Base-by-base conservation (phyloP, 64 coral and sea anemone genomes). In the Pocillopora damicornis region DNA sequence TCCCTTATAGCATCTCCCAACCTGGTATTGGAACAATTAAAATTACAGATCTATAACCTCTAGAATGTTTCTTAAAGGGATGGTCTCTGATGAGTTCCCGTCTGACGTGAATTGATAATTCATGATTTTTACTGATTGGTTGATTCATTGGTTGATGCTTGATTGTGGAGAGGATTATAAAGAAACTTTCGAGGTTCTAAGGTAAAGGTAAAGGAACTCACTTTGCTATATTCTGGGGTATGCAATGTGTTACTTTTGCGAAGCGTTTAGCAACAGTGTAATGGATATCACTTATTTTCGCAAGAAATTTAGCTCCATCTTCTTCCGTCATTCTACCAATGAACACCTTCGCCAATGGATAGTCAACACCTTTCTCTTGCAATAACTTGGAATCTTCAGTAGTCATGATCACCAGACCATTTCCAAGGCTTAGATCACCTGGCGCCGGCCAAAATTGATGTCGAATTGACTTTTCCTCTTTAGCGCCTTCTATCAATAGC, bases 261-360 rank as follows among this genome's bases (percentile, higher is more conserved):
- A 45, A 45, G 42, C 42, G 6, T 45, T 79, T 20, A 79, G 22
- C 57, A 9, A 51, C 51, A 60, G n/a, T 60, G 10, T 11, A 18
- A 20, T 4, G 20, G 20, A 79, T 60, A 12, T 51, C 58, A 59
- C 56, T 79, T 60, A 60, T 79, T 1, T n/a, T 60, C 26, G 17
- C 18, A 79, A 79, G 77, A 59, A 79, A 79, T 12, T 79, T 60
- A 79, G 30, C 77, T 61, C 56, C 77, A 57, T 79, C 77, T 22
- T 60, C 16, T 1, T 61, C 4, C 26, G 18, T 79, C 77, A 79
- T 79, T n/a, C 59, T 51, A 22, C 77, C 77, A 59, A 79, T 79
- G 42, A 13, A 26, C 77, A 79, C 77, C 13, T 60, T 59, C 57
- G 59, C 56, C 77, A 60, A 58, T 14, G 77, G 3, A 79, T 57